Evolutionary conservation across 2,797 vertebrate genomes (phyloP).

Genomic region (Acanthurus leucopareius): DNA sequence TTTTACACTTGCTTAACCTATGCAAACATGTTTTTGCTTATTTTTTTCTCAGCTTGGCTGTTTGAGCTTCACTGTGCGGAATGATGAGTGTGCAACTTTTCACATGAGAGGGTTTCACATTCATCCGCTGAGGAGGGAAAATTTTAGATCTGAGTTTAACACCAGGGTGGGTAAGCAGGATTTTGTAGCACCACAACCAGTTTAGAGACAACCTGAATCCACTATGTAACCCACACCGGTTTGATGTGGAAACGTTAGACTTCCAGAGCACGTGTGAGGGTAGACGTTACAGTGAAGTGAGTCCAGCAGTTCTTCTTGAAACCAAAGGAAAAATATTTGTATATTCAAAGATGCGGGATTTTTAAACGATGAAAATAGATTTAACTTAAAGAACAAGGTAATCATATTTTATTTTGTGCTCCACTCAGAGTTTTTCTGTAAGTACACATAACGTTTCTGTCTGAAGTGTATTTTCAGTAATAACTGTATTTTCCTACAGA

Average conservation of each 20-base stretch:
- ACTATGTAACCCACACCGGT: not conserved
- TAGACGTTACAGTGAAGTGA: no score
- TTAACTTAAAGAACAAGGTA: no score
- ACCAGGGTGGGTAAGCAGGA: not conserved
- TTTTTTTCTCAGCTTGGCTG: not conserved
- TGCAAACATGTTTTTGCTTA: not conserved
- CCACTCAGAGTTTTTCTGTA: no score
- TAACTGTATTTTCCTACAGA: not conserved
- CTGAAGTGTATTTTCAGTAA: not conserved
- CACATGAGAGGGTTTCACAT: not conserved
- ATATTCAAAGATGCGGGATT: not conserved
- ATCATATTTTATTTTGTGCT: no score
- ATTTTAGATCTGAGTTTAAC: not conserved
- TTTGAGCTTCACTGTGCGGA: conserved; percentile 4
- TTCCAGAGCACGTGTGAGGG: not conserved
- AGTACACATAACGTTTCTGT: no score
- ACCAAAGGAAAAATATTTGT: not conserved
- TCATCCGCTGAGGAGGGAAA: not conserved
- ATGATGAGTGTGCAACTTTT: not conserved
- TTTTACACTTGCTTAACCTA: fast-evolving
- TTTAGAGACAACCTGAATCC: not conserved
- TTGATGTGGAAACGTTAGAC: not conserved
- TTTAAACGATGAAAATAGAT: no score
- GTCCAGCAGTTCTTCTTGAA: not conserved
- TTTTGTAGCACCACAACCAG: not conserved